Evolutionary conservation across 2,888 invertebrate genomes (phyloP), one percentile per base, ranked within the genome.

Genomic region (Palloptera scutellata): DNA sequence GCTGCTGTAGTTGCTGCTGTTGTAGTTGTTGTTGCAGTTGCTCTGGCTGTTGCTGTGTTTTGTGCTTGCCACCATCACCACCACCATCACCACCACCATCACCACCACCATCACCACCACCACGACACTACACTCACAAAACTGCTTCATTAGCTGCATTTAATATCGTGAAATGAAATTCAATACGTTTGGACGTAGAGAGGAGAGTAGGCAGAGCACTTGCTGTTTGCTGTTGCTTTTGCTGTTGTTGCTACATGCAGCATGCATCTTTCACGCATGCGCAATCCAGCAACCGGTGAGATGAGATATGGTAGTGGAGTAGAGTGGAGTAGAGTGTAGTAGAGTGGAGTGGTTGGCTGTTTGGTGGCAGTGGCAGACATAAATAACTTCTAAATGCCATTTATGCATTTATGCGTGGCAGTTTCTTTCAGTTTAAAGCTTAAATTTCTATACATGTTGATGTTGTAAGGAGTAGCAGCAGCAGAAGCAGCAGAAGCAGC

Each of bases 131-230:
- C 40, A 55, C 55, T 57, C 19, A 19, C 64, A 65, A 63, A 65
- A 61, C 68, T 57, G 61, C 68, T 68, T 68, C 64, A 68, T 68
- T 65, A 68, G 68, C 53, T 61, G 60, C 53, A 65, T 64, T 68
- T 68, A 61, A 61, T 57, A 58, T 51, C 41, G 48, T 54, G 48
- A 65, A 53, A 61, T 48, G 68, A 58, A 68, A 68, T 65, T 65
- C 58, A 65, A 68, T 68, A 64, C 61, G 60, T 53, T 59, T 55
- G 59, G 15, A 68, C 51, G 20, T 8, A 53, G 40, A 42, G 10
- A 9, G 20, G 15, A 40, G 45, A 19, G 15, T 52, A 40, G 2
- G 42, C 54, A 40, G 15, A 12, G 30, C 42, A 17, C 20, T 57
- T 60, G 42, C 52, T 52, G 15, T 19, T 13, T 17, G 45, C 20